Conservation (phyloP, 1,140 invertebrate species). For the Heliconius congener region DNA sequence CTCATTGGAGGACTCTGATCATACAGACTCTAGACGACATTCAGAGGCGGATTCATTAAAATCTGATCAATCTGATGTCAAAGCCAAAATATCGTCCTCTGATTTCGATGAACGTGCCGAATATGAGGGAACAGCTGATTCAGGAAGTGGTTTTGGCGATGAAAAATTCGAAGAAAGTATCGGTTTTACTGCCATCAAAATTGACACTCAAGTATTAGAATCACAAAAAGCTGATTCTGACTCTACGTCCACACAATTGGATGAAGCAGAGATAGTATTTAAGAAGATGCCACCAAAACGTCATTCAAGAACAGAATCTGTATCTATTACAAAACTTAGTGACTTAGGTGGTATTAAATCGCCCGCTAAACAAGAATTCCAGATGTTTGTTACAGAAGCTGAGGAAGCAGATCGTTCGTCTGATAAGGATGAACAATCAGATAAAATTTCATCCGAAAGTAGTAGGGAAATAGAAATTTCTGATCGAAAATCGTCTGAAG, state of each 20-base stretch:
- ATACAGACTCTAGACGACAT: constrained; percentile 77
- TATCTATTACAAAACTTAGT: constrained; percentile 74
- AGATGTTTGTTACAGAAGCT: constrained; percentile 79
- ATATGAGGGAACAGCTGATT: constrained; percentile 73
- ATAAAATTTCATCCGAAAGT: constrained; percentile 81
- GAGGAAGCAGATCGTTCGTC: constrained; percentile 71
- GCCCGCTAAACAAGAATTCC: constrained; percentile 73
- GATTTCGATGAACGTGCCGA: constrained; percentile 78
- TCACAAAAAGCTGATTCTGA: constrained; percentile 67
- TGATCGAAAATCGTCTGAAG: constrained; percentile 78
- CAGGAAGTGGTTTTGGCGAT: constrained; percentile 75
- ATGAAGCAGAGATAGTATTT: constrained; percentile 68
- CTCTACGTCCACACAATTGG: constrained; percentile 53
- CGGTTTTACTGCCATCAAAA: constrained; percentile 69
- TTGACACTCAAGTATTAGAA: constrained; percentile 58
- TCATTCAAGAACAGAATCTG: constrained; percentile 76
- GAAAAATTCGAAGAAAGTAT: constrained; percentile 78
- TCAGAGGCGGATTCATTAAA: constrained; percentile 80
- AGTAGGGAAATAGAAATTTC: constrained; percentile 80
- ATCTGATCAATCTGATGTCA: constrained; percentile 79
- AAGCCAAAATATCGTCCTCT: constrained; percentile 74
- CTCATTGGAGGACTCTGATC: constrained; percentile 80
- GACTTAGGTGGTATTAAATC: constrained; percentile 64
- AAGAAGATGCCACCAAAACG: constrained; percentile 78
- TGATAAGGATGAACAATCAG: constrained; percentile 76